phyloP scores from a whole-genome alignment of 2,113 vertebrate genomes.

The Nibea coibor region DNA sequence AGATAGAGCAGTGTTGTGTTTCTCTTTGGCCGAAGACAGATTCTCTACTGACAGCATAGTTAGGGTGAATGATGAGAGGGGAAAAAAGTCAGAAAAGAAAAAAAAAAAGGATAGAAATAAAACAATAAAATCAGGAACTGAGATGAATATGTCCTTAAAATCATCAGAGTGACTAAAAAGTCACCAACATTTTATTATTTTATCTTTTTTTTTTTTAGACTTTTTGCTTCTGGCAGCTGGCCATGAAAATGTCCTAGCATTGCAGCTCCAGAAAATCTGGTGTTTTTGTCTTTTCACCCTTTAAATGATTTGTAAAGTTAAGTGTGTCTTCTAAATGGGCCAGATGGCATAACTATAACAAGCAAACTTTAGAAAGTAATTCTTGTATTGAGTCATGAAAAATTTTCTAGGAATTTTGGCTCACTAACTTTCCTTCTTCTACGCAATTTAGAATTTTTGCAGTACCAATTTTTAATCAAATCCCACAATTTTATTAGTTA shows the following conservation, averaged over 20 bases:
- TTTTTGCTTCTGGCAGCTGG: conserved; percentile 9
- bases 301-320: neutral
- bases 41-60: conserved; percentile 51
- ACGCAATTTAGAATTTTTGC: neutral
- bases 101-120: neutral
- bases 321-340: neutral
- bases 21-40: conserved; percentile 50
- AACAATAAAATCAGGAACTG: neutral
- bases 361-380: neutral
- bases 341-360: neutral
- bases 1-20: conserved; percentile 54
- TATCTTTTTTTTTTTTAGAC: neutral
- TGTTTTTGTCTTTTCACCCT: neutral
- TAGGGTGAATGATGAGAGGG: conserved; percentile 52
- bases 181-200: neutral
- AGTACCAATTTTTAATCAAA: neutral
- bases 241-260: neutral
- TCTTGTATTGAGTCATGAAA: neutral
- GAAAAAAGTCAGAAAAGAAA: conserved; percentile 15
- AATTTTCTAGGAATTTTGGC: neutral
- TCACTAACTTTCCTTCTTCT: neutral
- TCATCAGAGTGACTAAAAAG: neutral
- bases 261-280: neutral
- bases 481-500: neutral
- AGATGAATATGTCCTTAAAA: neutral